phyloP scores from a whole-genome alignment of 2,797 vertebrate genomes.

The Cirrhinus molitorella region DNA sequence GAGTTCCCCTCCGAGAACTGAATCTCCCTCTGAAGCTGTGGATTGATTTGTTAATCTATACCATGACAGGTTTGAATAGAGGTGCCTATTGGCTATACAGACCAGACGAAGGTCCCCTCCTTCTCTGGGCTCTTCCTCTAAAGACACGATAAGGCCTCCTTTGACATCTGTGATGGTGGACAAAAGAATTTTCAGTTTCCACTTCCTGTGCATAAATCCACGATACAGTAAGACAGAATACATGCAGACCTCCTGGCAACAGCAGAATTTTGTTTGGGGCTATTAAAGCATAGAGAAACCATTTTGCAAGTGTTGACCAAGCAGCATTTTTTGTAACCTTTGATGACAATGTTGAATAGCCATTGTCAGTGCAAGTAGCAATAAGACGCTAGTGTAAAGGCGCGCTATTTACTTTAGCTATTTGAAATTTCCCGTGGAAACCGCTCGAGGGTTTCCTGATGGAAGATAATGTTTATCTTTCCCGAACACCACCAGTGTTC shows the following conservation, averaged over 20 bases:
- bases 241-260: slow-evolving; percentile 7
- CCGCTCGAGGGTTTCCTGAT: slow-evolving; percentile 98
- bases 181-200: slow-evolving; percentile 46
- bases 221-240: slow-evolving; percentile 14
- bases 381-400: slow-evolving; percentile 81
- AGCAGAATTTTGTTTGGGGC: slow-evolving; percentile 30
- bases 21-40: slow-evolving; percentile 26
- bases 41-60: slow-evolving; percentile 70
- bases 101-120: slow-evolving; percentile 88
- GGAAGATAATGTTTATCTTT: slow-evolving; percentile 99
- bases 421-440: slow-evolving; percentile 99
- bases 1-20: slow-evolving; percentile 61
- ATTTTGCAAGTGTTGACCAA: slow-evolving; percentile 53
- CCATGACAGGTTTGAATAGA: slow-evolving; percentile 90
- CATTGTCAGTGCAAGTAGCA: slow-evolving; percentile 78
- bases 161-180: slow-evolving; percentile 82
- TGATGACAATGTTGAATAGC: slow-evolving; percentile 80
- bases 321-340: slow-evolving; percentile 73
- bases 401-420: slow-evolving; percentile 99
- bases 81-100: slow-evolving; percentile 90
- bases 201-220: slow-evolving; percentile 7
- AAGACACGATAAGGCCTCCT: slow-evolving; percentile 84
- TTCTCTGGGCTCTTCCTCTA: slow-evolving; percentile 85
- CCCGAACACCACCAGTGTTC: slow-evolving; percentile 96
- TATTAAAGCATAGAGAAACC: slow-evolving; percentile 49